phyloP scores from a whole-genome alignment of 1,140 invertebrate species.

The Rhynchophorus ferrugineus region DNA sequence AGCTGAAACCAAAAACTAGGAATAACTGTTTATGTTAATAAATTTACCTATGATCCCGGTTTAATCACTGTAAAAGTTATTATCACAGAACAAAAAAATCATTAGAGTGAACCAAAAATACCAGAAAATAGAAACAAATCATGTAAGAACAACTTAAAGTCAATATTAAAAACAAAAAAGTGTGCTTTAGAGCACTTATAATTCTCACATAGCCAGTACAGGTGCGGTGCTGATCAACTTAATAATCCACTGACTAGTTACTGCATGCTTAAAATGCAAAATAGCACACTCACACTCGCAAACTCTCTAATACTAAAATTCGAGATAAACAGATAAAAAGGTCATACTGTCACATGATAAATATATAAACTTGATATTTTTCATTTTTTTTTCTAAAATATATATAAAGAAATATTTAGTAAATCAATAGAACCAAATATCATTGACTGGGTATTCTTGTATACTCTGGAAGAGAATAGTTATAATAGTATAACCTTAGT shows the following conservation, averaged over 20 bases:
- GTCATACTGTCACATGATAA: no score
- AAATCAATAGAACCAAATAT: no score
- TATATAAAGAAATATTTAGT: no score
- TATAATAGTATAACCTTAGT: no score
- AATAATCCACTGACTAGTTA: conserved; percentile 40
- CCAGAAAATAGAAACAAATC: neutral
- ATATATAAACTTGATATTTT: no score
- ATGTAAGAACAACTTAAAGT: neutral
- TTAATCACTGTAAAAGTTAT: neutral
- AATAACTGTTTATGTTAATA: neutral
- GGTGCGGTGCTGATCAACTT: conserved; percentile 38
- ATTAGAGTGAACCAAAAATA: neutral
- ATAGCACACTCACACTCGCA: conserved; percentile 31
- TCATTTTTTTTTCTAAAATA: no score
- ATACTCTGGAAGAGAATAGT: no score
- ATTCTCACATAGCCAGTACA: conserved; percentile 21
- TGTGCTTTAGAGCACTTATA: conserved; percentile 23
- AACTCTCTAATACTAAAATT: conserved; percentile 12
- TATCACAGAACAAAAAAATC: neutral
- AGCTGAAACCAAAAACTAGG: neutral
- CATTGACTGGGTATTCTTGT: no score
- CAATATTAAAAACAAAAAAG: conserved; percentile 8
- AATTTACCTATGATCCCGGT: neutral
- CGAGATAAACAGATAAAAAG: neutral
- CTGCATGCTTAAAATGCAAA: conserved; percentile 34